Conservation (phyloP, 1,140 invertebrate genomes). For the Lutraria rhynchaena region DNA sequence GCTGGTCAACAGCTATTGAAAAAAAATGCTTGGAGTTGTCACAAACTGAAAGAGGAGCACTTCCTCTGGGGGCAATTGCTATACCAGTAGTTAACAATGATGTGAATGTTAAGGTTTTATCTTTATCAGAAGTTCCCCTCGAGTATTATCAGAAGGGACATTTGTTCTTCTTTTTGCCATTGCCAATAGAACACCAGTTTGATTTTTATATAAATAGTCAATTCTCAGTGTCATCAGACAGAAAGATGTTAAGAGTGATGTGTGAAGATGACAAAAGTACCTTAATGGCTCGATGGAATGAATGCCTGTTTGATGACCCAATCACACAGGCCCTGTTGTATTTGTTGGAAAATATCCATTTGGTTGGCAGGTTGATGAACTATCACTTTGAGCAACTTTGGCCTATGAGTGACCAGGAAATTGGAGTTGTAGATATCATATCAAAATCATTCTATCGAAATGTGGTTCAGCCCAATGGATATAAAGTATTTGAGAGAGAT, state of each 20-base stretch:
- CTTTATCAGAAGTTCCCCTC: neutral
- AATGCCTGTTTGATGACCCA: constrained; percentile 3
- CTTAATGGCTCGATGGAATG: neutral
- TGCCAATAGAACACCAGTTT: constrained; percentile 64
- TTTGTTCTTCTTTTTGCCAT: constrained; percentile 69
- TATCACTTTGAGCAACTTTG: constrained; percentile 1
- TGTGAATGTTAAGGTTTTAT: neutral
- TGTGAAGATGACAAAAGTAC: constrained; percentile 24
- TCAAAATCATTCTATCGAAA: neutral
- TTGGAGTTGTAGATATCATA: neutral
- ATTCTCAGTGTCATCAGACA: constrained; percentile 65
- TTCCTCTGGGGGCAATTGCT: constrained; percentile 59
- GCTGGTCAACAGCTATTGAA: constrained; percentile 2
- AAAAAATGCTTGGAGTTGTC: neutral
- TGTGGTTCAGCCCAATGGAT: neutral
- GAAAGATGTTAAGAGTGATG: constrained; percentile 47
- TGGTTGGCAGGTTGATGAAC: neutral
- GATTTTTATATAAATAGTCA: constrained; percentile 68
- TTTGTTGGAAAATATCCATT: neutral
- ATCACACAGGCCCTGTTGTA: neutral
- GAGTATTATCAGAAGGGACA: constrained; percentile 16
- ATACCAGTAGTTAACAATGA: constrained; percentile 27
- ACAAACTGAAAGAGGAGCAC: constrained; percentile 4
- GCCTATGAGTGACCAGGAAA: neutral
- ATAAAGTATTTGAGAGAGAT: neutral